Evolutionary conservation across 1,140 invertebrate species (phyloP).

Genomic region (Papilio glaucus): DNA sequence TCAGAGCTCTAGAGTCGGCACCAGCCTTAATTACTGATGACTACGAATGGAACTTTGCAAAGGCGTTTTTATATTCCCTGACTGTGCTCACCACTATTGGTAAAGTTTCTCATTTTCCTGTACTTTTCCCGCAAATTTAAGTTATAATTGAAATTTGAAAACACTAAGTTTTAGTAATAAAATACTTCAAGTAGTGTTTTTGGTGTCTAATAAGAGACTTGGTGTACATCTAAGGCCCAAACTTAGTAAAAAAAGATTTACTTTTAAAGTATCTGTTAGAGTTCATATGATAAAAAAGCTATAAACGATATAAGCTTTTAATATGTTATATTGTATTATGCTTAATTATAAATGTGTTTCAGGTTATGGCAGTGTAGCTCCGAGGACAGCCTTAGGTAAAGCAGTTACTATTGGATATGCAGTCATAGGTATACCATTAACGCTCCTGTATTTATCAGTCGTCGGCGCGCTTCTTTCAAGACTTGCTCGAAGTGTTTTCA

Average conservation of each 20-base stretch:
- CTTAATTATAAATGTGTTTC: slow-evolving; percentile 45
- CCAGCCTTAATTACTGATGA: slow-evolving; percentile 83
- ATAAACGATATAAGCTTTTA: no score
- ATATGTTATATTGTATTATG: no score
- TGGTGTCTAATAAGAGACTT: no score
- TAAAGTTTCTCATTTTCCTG: slow-evolving; percentile 84
- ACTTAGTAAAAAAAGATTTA: no score
- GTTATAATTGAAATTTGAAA: neutral
- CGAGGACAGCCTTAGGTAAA: slow-evolving; percentile 91
- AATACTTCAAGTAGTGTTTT: slow-evolving; percentile 15
- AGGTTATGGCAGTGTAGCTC: slow-evolving; percentile 96
- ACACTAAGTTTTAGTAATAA: neutral
- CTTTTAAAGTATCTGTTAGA: no score
- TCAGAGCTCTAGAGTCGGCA: slow-evolving; percentile 76
- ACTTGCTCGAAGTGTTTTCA: slow-evolving; percentile 94
- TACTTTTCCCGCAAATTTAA: neutral
- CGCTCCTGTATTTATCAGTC: slow-evolving; percentile 93
- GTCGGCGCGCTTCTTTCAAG: slow-evolving; percentile 92
- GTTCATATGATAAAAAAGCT: no score
- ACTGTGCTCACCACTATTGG: slow-evolving; percentile 98
- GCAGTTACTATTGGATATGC: slow-evolving; percentile 95
- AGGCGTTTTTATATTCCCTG: slow-evolving; percentile 97
- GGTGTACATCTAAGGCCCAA: no score
- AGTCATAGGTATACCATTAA: slow-evolving; percentile 94
- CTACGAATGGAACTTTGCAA: slow-evolving; percentile 96